Conservation (phyloP, 1,140 invertebrate species). For the Popillia japonica region DNA sequence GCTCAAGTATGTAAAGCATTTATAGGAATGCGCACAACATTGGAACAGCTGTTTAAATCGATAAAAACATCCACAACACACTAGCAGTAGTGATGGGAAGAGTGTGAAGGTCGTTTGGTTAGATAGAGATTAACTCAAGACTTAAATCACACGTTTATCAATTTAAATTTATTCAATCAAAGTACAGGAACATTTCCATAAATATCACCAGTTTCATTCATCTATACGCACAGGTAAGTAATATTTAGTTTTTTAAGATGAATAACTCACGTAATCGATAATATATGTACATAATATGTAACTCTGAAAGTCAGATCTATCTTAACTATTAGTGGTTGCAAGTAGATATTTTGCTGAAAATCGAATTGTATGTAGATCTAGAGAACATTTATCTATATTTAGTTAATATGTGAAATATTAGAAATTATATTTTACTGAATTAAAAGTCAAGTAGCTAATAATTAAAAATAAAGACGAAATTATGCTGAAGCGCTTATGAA, state of each 20-base stretch:
- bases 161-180: slow-evolving; percentile 3
- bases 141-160: not conserved
- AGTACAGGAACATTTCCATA: not conserved
- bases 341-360: too few species aligned
- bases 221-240: not conserved
- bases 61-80: not conserved
- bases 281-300: too few species aligned
- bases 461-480: too few species aligned
- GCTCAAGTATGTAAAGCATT: not conserved
- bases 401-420: too few species aligned
- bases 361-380: too few species aligned
- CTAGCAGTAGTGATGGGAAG: not conserved
- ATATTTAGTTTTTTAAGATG: not conserved
- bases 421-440: too few species aligned
- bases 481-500: too few species aligned
- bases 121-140: not conserved
- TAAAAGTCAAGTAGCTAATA: too few species aligned
- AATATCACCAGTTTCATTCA: not conserved
- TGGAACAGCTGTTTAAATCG: not conserved
- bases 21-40: not conserved
- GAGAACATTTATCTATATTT: too few species aligned
- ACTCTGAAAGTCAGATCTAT: too few species aligned
- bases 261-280: not conserved
- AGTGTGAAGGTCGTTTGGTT: not conserved
- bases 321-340: too few species aligned